phyloP scores from a whole-genome alignment of 2,797 vertebrate genomes.

The Xenops minutus region DNA sequence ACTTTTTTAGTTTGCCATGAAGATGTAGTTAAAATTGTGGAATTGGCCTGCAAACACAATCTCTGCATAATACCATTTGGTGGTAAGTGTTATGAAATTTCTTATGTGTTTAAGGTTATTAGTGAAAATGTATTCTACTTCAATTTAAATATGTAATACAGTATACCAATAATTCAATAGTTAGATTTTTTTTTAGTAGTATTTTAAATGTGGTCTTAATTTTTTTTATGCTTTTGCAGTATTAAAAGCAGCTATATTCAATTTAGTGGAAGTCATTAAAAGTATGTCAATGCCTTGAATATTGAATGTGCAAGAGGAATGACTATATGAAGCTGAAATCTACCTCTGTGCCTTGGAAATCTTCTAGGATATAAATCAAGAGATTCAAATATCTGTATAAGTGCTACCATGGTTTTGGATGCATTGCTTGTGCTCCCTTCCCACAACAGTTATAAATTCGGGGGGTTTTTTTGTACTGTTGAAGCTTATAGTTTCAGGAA shows the following conservation, averaged over 20 bases:
- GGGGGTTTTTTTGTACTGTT: not conserved
- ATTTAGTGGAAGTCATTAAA: not conserved
- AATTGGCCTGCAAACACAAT: constrained; percentile 92
- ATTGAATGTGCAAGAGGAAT: not conserved
- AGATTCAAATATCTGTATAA: not conserved
- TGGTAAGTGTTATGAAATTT: constrained; percentile 80
- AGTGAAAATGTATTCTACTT: not conserved
- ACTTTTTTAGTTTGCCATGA: constrained; percentile 86
- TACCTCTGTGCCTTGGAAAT: not conserved
- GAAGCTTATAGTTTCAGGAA: not conserved
- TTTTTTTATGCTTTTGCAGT: not conserved
- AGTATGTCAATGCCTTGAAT: not conserved
- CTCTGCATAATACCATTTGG: constrained; percentile 97
- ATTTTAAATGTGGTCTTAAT: not conserved
- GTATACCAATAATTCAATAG: not conserved
- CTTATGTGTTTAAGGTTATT: not conserved
- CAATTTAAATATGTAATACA: not conserved
- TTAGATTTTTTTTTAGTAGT: not conserved
- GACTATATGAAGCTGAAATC: not conserved
- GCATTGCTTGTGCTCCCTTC: not conserved
- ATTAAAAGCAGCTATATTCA: not conserved
- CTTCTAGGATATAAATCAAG: not conserved
- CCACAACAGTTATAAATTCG: not conserved
- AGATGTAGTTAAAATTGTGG: constrained; percentile 95
- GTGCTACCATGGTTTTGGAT: not conserved